A percentile compares a stretch with the other conserved stretches of the same genome.
Evolutionary conservation across 2,113 vertebrate genomes (phyloP).

Genomic region (Psephotus haematonotus): DNA sequence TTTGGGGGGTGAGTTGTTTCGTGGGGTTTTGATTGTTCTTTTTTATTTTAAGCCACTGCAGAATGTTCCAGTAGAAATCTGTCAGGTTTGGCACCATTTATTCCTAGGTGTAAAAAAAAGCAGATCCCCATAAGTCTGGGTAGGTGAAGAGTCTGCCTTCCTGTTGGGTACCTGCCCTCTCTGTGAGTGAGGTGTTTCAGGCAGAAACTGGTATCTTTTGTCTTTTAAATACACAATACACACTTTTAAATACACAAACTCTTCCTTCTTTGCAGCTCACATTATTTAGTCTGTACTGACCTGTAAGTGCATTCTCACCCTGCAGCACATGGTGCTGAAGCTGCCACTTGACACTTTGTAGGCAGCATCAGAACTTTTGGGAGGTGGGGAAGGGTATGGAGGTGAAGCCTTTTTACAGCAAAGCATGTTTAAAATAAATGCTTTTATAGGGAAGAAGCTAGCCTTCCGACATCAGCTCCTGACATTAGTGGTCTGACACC

Average conservation of each 20-base stretch:
- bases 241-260: no score
- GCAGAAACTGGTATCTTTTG: rapidly evolving
- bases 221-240: neutral
- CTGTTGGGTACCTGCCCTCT: neutral
- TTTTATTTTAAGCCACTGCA: neutral
- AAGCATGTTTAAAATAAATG: neutral
- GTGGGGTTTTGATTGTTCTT: neutral
- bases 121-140: neutral
- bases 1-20: neutral
- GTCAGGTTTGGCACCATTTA: neutral
- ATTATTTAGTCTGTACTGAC: neutral
- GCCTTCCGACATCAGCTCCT: neutral
- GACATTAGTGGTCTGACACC: neutral
- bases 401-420: neutral
- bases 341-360: neutral
- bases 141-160: neutral
- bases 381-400: neutral
- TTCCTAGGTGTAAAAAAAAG: neutral
- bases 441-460: neutral
- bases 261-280: neutral
- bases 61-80: neutral
- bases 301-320: neutral
- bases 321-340: neutral
- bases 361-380: neutral
- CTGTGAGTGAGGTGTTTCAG: neutral